These are phyloP conservation scores for Acleris sparsana DNA, from an alignment of 2,888 invertebrate species.

Conservation along the genomic window DNA sequence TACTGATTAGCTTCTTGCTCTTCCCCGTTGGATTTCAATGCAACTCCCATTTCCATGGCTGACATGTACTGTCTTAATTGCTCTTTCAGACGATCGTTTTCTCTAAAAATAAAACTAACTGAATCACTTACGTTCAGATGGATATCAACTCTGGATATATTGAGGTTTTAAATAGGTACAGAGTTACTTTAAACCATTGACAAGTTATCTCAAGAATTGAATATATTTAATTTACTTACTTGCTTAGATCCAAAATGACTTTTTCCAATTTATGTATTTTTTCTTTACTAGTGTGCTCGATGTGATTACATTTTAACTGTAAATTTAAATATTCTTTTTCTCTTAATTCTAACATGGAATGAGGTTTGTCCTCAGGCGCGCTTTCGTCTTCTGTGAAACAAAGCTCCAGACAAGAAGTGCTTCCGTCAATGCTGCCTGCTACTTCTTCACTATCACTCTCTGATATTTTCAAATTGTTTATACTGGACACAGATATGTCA, in stretches of 20 bases:
- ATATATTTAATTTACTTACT: slow-evolving; percentile 68
- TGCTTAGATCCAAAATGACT: slow-evolving; percentile 85
- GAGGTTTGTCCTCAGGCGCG: slow-evolving; percentile 63
- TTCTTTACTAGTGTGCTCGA: slow-evolving; percentile 72
- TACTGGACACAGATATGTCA: slow-evolving; percentile 71
- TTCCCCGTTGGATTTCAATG: slow-evolving; percentile 85
- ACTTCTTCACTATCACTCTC: slow-evolving; percentile 79
- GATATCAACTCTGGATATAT: too few species aligned
- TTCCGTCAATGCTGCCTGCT: slow-evolving; percentile 76
- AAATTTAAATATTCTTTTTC: slow-evolving; percentile 79
- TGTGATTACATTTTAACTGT: slow-evolving; percentile 79
- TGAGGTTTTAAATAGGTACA: too few species aligned
- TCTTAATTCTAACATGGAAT: slow-evolving; percentile 67
- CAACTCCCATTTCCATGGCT: slow-evolving; percentile 94
- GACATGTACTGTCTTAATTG: slow-evolving; percentile 93
- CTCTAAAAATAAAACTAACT: slow-evolving; percentile 76
- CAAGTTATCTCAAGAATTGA: neutral
- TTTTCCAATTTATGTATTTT: slow-evolving; percentile 77
- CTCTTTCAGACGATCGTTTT: slow-evolving; percentile 92
- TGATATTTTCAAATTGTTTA: slow-evolving; percentile 73
- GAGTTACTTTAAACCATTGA: too few species aligned
- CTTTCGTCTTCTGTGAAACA: slow-evolving; percentile 79
- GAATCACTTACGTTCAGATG: neutral
- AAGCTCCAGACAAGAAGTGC: slow-evolving; percentile 76
- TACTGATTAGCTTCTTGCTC: slow-evolving; percentile 90